A percentile compares a stretch with the other conserved stretches of the same genome.
Conservation (phyloP, 2,113 vertebrate species). For the Pomatostomus ruficeps region DNA sequence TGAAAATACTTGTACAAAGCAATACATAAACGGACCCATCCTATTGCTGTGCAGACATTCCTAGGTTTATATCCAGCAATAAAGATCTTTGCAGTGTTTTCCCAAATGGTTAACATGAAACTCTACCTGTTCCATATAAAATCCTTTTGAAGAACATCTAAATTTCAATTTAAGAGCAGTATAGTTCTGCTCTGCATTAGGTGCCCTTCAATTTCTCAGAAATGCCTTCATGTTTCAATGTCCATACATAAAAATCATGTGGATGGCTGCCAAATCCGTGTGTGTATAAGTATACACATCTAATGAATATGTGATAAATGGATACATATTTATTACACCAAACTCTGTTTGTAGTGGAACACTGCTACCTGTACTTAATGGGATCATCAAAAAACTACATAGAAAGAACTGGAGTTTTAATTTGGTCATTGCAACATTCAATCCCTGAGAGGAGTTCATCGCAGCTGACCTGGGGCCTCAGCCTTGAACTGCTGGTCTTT, state of each 20-base stretch:
- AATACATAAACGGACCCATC: not conserved
- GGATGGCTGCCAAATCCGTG: not conserved
- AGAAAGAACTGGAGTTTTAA: not conserved
- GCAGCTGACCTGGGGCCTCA: not conserved
- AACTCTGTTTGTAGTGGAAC: not conserved
- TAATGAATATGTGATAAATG: not conserved
- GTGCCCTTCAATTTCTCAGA: not conserved
- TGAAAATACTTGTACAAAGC: not conserved
- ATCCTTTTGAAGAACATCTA: conserved; percentile 28
- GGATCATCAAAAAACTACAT: not conserved
- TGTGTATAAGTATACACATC: not conserved
- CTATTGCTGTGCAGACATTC: not conserved
- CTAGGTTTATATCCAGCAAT: not conserved
- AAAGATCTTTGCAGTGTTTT: conserved; percentile 8
- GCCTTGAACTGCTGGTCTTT: not conserved
- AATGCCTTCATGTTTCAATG: not conserved
- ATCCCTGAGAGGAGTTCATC: not conserved
- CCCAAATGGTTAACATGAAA: conserved; percentile 12
- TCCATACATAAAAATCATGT: not conserved
- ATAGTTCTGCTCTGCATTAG: not conserved
- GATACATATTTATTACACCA: not conserved
- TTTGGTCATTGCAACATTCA: not conserved
- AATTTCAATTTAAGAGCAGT: not conserved
- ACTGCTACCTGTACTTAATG: not conserved
- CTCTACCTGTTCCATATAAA: conserved; percentile 9